A percentile compares a stretch with the other conserved stretches of the same genome.
phyloP scores from a whole-genome alignment of 2,113 vertebrate species.

The Engystomops pustulosus region DNA sequence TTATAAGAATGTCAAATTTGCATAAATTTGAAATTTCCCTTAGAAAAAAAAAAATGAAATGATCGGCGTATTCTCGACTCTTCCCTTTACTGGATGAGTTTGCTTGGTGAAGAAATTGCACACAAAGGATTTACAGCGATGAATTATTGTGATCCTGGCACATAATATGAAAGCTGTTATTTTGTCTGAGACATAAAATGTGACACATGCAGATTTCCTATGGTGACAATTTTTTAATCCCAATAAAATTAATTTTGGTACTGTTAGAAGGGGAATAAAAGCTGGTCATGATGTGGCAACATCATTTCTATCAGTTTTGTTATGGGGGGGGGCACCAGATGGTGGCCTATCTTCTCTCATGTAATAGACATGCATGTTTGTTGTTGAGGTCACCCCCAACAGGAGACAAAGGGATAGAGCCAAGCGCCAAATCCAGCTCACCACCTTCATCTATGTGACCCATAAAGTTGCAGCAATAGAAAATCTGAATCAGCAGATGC shows the following conservation, averaged over 20 bases:
- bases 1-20: constrained; percentile 44
- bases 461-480: too few species aligned
- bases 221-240: constrained; percentile 14
- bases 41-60: constrained; percentile 38
- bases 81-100: constrained; percentile 13
- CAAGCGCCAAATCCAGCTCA: too few species aligned
- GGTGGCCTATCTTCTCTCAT: neutral
- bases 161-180: constrained; percentile 18
- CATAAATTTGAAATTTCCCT: constrained; percentile 42
- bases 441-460: too few species aligned
- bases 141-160: constrained; percentile 6
- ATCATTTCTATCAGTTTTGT: neutral
- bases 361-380: neutral
- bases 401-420: too few species aligned
- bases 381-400: too few species aligned
- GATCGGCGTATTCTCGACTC: neutral
- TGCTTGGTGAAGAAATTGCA: constrained; percentile 27
- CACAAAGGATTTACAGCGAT: constrained; percentile 34
- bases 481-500: too few species aligned
- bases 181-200: constrained; percentile 14
- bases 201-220: neutral
- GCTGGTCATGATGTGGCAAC: neutral
- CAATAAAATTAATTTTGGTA: constrained; percentile 41
- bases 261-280: constrained; percentile 27
- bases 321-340: neutral